Evolutionary conservation across 2,888 invertebrate species (phyloP).

Genomic region (Pollenia labialis): DNA sequence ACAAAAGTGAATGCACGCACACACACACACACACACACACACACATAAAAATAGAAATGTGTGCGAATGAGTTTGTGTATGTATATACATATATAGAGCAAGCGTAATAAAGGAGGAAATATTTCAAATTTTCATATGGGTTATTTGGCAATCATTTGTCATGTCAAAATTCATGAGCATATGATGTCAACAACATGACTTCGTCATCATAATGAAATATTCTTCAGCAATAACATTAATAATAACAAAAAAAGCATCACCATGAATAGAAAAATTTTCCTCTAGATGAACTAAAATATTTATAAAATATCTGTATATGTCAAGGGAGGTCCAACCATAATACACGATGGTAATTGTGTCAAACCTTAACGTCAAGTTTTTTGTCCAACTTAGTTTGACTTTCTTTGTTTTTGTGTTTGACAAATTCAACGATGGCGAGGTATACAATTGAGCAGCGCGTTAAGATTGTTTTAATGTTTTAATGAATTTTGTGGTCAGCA

Average conservation of each 20-base stretch:
- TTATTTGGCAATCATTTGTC: slow-evolving; percentile 73
- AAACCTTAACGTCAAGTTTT: no score
- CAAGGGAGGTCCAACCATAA: no score
- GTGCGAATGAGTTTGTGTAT: background rate
- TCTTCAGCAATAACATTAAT: background rate
- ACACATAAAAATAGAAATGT: background rate
- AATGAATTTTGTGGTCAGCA: no score
- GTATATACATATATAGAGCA: background rate
- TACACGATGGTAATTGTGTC: no score
- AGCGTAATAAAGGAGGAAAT: slow-evolving; percentile 47
- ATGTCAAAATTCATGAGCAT: slow-evolving; percentile 73
- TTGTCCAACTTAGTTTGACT: no score
- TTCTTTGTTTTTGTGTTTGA: no score
- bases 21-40: slow-evolving; percentile 1
- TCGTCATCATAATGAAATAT: background rate
- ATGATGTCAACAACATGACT: slow-evolving; percentile 70
- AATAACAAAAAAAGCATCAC: background rate
- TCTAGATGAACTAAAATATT: background rate
- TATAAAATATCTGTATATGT: background rate
- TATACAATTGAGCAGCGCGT: no score
- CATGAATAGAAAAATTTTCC: background rate
- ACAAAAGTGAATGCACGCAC: background rate
- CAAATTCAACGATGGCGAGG: no score
- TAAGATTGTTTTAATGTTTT: no score
- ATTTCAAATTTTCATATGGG: slow-evolving; percentile 56